Base-by-base conservation (phyloP, 1,140 invertebrate genomes). In the Sitodiplosis mosellana region DNA sequence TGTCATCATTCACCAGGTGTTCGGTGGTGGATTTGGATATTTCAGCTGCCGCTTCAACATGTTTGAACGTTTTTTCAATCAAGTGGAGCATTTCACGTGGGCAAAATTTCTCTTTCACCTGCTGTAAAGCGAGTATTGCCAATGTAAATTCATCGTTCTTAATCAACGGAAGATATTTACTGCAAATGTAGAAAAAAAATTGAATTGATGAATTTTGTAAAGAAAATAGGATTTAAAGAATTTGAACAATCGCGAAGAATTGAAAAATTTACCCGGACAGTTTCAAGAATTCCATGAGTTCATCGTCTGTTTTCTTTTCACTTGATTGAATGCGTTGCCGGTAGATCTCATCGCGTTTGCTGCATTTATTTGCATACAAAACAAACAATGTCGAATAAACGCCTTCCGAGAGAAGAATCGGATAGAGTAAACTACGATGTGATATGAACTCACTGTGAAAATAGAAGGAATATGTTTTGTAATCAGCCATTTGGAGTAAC, bases 321-420 rank as follows among this genome's bases (percentile, higher is more conserved):
- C 58, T 55, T 41, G 54, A 52, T 15, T 60, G 55, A 2, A 64
- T 34, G 48, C 62, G 60, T 36, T 63, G 62, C 14, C 60, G 48
- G 33, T 64, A 64, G 19, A 63, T 52, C 49, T 64, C 62, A 49
- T 64, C 62, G 47, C 61, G 60, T 45, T 53, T 52, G 44, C 59
- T 61, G 43, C 61, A 61, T 49, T 64, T 64, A 47, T 60, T 64
- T 0, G 62, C 62, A 41, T 64, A 64, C 6, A 64, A 45, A 6
- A 64, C 60, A 51, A 64, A 64, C 0, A 64, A 51, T 1, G 57
- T 64, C 12, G 62, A 64, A 48, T 64, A 64, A 27, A 64, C 60
- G 19, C 59, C 60, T 42, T 64, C 61, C 19, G 60, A 59, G 4
- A 64, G 47, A 21, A 64, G 53, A 21, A 64, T 51, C 6, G 62